Conservation (phyloP, 2,888 invertebrate species). For the Galerucella pusilla region DNA sequence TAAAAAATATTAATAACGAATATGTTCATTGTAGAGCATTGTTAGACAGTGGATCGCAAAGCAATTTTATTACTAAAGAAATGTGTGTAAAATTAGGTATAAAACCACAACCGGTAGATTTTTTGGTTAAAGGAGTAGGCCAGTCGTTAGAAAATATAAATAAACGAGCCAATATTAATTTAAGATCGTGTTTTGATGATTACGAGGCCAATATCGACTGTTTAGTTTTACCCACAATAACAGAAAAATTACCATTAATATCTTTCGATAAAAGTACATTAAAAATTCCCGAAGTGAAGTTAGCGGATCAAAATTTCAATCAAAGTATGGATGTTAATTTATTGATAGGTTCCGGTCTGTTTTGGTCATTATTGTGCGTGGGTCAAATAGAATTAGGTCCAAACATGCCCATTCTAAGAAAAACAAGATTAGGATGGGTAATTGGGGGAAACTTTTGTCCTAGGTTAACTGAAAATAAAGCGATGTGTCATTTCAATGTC, state of each 20-base stretch:
- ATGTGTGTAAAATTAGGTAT: slow-evolving; percentile 16
- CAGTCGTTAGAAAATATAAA: slow-evolving; percentile 14
- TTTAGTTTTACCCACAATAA: neutral
- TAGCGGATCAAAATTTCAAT: neutral
- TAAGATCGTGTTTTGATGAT: neutral
- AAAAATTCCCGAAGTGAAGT: neutral
- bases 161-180: neutral
- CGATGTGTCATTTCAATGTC: neutral
- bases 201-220: slow-evolving; percentile 2
- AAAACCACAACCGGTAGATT: neutral
- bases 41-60: slow-evolving; percentile 15
- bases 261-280: neutral
- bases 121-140: slow-evolving; percentile 7
- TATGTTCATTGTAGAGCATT: neutral
- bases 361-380: neutral
- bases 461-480: neutral
- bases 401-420: neutral
- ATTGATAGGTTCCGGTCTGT: slow-evolving; percentile 1
- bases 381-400: neutral
- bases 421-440: slow-evolving; percentile 3
- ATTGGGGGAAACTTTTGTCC: neutral
- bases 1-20: slow-evolving; percentile 5
- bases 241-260: neutral
- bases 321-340: neutral
- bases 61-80: slow-evolving; percentile 9